phyloP scores from a whole-genome alignment of 1,140 invertebrate species.

The Musca vetustissima region DNA sequence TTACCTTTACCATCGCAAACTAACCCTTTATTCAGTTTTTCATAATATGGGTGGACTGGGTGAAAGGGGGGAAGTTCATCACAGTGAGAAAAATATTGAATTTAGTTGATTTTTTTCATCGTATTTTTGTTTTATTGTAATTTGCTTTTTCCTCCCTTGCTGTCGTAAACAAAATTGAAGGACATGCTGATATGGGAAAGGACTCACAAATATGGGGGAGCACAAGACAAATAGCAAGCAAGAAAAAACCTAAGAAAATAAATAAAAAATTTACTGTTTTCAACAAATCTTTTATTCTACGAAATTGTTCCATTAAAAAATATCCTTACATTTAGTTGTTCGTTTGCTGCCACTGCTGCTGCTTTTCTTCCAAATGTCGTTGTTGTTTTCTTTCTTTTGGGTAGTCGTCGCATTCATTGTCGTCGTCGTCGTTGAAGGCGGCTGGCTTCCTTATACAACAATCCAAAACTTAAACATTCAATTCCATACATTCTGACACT shows the following conservation, averaged over 20 bases:
- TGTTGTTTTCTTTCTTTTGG: too few species aligned
- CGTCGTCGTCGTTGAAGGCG: too few species aligned
- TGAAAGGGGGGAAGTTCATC: too few species aligned
- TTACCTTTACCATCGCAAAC: background rate
- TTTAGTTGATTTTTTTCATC: background rate
- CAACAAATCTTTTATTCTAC: slow-evolving; percentile 11
- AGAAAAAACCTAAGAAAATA: background rate
- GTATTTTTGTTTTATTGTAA: background rate
- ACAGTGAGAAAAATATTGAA: background rate
- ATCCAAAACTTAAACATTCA: slow-evolving; percentile 2
- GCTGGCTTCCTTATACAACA: background rate
- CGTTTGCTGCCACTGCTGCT: too few species aligned
- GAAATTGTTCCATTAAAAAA: too few species aligned
- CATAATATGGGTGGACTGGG: too few species aligned
- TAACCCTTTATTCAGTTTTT: slow-evolving; percentile 5
- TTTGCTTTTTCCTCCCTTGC: background rate
- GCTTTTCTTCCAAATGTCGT: too few species aligned
- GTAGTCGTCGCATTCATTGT: too few species aligned
- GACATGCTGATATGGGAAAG: too few species aligned
- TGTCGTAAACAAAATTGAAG: background rate
- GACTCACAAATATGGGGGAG: too few species aligned
- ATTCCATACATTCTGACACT: too few species aligned
- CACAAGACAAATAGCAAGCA: background rate
- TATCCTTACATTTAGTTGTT: too few species aligned
- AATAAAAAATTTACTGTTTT: slow-evolving; percentile 15